Evolutionary conservation across 2,888 invertebrate species (phyloP), one percentile per base, ranked within the genome.

Genomic region (Andrena dorsata): DNA sequence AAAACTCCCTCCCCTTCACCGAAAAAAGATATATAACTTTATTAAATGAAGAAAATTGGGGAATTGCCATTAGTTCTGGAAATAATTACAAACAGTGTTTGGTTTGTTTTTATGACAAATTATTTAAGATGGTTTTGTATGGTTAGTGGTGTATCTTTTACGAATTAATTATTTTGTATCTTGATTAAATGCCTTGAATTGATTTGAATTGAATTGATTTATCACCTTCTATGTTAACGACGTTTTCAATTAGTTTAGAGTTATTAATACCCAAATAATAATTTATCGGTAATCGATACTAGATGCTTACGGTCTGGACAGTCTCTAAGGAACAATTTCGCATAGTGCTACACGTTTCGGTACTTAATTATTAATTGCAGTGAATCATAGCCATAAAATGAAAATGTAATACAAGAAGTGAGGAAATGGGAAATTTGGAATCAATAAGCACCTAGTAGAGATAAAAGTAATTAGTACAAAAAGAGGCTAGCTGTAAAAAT

Each of bases 211-310:
- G 16, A 23, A 61, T 26, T 23, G 32, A 32, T 63, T 35, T 23
- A 63, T 6, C 23, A n/a, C 16, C 41, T 41, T 47, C 32, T 61
- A 49, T 32, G 35, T 26, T 23, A 60, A 23, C n/a, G 35, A 61
- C 61, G 53, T 23, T 53, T 70, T 30, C 65, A 76, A 41, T 69
- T 51, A 61, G 13, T 71, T 35, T 7, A 30, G 3, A n/a, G n/a
- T 70, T 26, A 51, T 32, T 53, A 80, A 41, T 35, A 51, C 41
- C n/a, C n/a, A 28, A 26, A n/a, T 58, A 49, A 23, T 64, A 26
- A 69, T 60, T 41, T 70, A 64, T 23, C 32, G 58, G 16, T 61
- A 65, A 58, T 65, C 58, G 70, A 76, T 77, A 64, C 30, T 16
- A 23, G 65, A 20, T 51, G 35, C 35, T 60, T 56, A 20, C 23